Conservation (phyloP, 2,888 invertebrate genomes). For the Axea sp. region DNA sequence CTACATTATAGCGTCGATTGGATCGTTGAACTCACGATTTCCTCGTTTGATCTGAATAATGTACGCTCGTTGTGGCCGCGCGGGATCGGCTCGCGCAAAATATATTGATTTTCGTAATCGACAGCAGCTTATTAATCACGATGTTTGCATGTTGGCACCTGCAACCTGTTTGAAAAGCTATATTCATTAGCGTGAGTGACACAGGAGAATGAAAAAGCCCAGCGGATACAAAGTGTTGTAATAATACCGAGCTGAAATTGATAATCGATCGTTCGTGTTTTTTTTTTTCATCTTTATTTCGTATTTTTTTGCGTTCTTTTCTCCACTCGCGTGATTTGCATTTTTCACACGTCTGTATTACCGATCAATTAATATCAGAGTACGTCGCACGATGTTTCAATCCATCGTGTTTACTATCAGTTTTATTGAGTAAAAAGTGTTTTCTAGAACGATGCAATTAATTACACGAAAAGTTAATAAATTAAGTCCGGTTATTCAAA, state of each 20-base stretch:
- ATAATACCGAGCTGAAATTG: slow-evolving; percentile 27
- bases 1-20: slow-evolving; percentile 17
- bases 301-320: too few relatives aligned
- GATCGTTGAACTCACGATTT: slow-evolving; percentile 40
- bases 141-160: slow-evolving; percentile 52
- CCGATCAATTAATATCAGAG: slow-evolving; percentile 26
- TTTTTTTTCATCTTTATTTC: too few relatives aligned
- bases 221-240: slow-evolving; percentile 23
- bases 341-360: slow-evolving; percentile 18
- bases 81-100: slow-evolving; percentile 7
- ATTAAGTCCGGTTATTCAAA: too few relatives aligned
- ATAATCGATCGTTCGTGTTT: slow-evolving; percentile 31
- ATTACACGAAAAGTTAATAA: slow-evolving; percentile 1
- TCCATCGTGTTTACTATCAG: slow-evolving; percentile 8
- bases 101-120: slow-evolving; percentile 49
- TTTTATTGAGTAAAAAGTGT: neutral
- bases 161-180: slow-evolving; percentile 50
- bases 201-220: slow-evolving; percentile 33
- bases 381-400: slow-evolving; percentile 10
- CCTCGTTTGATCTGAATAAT: slow-evolving; percentile 34
- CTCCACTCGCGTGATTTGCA: slow-evolving; percentile 21
- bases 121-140: slow-evolving; percentile 38
- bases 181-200: slow-evolving; percentile 50
- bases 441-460: neutral
- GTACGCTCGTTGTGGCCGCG: slow-evolving; percentile 10